These are phyloP conservation scores for Chlorospingus flavigularis DNA, from an alignment of 2,797 vertebrate species.

Conservation along the genomic window DNA sequence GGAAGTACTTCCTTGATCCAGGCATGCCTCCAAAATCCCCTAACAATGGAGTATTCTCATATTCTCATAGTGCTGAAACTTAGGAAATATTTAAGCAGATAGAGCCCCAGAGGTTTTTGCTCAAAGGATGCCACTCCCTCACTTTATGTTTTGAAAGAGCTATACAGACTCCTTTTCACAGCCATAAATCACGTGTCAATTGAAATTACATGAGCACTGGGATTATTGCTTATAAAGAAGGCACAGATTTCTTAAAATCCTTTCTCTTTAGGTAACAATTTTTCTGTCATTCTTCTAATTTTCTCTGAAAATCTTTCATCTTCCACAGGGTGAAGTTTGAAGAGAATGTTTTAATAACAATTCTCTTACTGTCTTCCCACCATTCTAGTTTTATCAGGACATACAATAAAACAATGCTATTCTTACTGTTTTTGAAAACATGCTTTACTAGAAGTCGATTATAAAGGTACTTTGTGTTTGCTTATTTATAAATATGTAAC, in stretches of 20 bases:
- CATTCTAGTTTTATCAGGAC: neutral
- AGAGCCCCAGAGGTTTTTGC: constrained; percentile 49
- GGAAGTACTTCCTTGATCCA: constrained; percentile 77
- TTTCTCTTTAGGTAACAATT: neutral
- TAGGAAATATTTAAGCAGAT: constrained; percentile 61
- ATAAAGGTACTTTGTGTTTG: neutral
- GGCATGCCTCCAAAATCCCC: constrained; percentile 49
- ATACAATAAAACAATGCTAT: neutral
- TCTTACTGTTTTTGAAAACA: neutral
- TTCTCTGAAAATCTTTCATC: neutral
- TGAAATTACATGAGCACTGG: neutral
- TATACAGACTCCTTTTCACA: constrained; percentile 37
- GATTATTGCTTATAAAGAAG: neutral
- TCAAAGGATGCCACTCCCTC: constrained; percentile 52
- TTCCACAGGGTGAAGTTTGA: neutral
- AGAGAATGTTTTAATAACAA: neutral
- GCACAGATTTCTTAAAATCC: neutral
- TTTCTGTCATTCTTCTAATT: neutral
- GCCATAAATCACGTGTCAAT: constrained; percentile 16
- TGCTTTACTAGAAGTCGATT: neutral
- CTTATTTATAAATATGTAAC: neutral
- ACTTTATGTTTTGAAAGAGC: constrained; percentile 53
- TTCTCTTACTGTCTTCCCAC: neutral
- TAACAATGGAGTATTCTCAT: constrained; percentile 71
- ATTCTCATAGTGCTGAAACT: constrained; percentile 58